Evolutionary conservation across 2,797 vertebrate genomes (phyloP).

Genomic region (Microctenopoma lineatum): DNA sequence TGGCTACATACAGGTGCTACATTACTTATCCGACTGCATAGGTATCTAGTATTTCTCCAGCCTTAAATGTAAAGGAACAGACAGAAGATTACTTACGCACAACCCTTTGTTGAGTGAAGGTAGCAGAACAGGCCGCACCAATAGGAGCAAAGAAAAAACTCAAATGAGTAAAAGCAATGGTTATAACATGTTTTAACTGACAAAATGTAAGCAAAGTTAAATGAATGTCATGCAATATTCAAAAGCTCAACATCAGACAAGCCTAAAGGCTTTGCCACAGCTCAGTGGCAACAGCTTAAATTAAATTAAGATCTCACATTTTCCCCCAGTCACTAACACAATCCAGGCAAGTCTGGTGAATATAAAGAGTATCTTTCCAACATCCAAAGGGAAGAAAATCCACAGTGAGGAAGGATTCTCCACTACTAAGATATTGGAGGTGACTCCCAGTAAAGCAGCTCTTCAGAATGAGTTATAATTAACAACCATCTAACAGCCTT

Average conservation of each 20-base stretch:
- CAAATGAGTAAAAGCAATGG: constrained; percentile 75
- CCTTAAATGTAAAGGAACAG: no score
- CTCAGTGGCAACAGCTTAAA: constrained; percentile 34
- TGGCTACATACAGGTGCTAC: no score
- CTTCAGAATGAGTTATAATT: constrained; percentile 60
- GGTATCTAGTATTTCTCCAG: no score
- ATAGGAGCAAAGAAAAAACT: constrained; percentile 40
- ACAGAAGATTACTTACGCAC: constrained; percentile 90
- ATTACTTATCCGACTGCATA: no score
- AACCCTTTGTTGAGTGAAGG: constrained; percentile 89
- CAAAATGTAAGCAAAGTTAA: constrained; percentile 21
- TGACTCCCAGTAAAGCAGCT: constrained; percentile 60
- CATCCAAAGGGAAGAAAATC: constrained; percentile 72
- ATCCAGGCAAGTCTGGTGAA: constrained; percentile 51
- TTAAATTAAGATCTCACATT: constrained; percentile 37
- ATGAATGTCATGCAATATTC: constrained; percentile 67
- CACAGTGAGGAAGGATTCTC: constrained; percentile 67
- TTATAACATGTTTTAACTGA: constrained; percentile 14
- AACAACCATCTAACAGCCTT: constrained; percentile 74
- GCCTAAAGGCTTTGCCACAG: constrained; percentile 59
- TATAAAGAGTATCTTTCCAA: constrained; percentile 57
- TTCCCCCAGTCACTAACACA: constrained; percentile 53
- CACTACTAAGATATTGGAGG: constrained; percentile 65
- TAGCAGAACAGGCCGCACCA: constrained; percentile 56
- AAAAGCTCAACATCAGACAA: constrained; percentile 55